Base-by-base conservation (phyloP, 2,797 vertebrate species). In the Coregonus ussuriensis region DNA sequence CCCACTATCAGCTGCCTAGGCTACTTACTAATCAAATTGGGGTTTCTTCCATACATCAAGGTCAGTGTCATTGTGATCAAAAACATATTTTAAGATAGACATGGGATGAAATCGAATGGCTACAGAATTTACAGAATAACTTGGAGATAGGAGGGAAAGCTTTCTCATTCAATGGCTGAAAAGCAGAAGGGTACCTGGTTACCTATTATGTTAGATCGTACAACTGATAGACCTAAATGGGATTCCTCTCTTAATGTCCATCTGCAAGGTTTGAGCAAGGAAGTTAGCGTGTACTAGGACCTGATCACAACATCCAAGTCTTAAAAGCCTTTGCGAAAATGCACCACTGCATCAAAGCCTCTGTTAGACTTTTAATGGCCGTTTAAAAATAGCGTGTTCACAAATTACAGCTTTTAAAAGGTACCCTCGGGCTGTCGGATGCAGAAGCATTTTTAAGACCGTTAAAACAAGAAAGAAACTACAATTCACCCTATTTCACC, bases 381-480 rank as follows among this genome's bases (percentile, higher is more conserved):
- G 66, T 65, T 69, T 54, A 73, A 77, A 80, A 71, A 77, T 65
- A 76, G 72, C 21, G 5, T 74, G 72, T 59, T 51, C 68, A 76
- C 75, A 79, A 84, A 79, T 84, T 59, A 76, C 73, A 74, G 80
- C 47, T 80, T 77, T 84, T 71, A 76, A 77, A 70, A 74, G 29
- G 41, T 47, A 70, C 69, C 72, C 59, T 71, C 53, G 68, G 70
- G 71, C 74, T 74, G 51, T 2, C 67, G 54, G 25, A 68, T 56
- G 66, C 69, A 74, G 74, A 81, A 79, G 67, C 59, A 63, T 74
- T 76, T 83, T 77, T 79, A 76, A 80, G 29, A 25, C 56, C 56
- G 6, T 62, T 62, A n/a, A 62, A 62, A 62, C n/a, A 62, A 62
- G 74, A 33, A 66, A 81, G 74, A 37, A 77, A 79, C 52, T 53